Evolutionary conservation across 1,140 invertebrate genomes (phyloP), one percentile per base, ranked within the genome.

Genomic region (Cydia strobilella): DNA sequence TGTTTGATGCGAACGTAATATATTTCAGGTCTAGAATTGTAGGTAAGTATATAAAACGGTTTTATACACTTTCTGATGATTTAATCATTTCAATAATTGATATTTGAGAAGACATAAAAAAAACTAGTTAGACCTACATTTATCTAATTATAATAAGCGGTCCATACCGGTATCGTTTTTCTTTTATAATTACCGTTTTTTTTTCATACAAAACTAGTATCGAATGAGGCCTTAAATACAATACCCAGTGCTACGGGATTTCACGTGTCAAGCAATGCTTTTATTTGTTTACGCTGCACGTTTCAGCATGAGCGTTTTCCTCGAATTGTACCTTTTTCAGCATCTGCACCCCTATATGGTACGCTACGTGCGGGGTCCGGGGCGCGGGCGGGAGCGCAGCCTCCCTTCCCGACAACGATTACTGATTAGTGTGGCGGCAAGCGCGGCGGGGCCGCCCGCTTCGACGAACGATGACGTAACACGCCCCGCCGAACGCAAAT

Each of bases 321-420:
- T 45, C 39, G 45, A 75, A 76, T 84, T 82, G 63, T 81, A 74
- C 82, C 78, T 71, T 81, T 79, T 81, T 81, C 66, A 65, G 59
- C 75, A 80, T 84, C 82, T 84, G 76, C 77, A 71, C 75, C 62
- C 77, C 76, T 75, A 77, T 69, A 76, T 84, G 54, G 25, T 74
- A 83, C 71, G 77, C 79, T 81, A 84, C 78, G 83, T 74, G 78
- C 75, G 78, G 81, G 80, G 79, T 65, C 76, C 69, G 79, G 76
- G 45, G 71, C 75, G 79, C 79, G 76, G 79, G 75, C 72, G 83
- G 79, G 84, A 86, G 86, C 88, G 87, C 90, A 91, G 90, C 90
- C 90, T 91, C 90, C 86, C 87, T 87, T 87, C 88, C 87, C 87
- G 84, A 83, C 89, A 90, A 90, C 90, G 90, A 90, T 90, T 91